Conservation (phyloP, 2,888 invertebrate species). For the Coelogynopora nodosa region DNA sequence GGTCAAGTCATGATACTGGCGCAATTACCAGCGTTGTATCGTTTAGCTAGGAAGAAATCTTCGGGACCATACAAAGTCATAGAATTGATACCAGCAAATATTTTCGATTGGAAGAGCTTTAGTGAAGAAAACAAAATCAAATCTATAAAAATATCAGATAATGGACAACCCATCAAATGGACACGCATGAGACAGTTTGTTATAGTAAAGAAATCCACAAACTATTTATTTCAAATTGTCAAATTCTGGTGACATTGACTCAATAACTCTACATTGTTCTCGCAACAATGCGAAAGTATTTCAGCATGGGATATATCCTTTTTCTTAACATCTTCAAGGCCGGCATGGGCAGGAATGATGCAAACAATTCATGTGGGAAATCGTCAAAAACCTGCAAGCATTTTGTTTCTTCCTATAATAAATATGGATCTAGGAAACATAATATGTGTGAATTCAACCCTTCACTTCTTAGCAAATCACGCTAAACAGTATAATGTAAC, state of each 20-base stretch:
- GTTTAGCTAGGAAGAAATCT: constrained; percentile 1
- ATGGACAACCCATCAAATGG: constrained; percentile 19
- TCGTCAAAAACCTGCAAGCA: background rate
- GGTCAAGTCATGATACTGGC: background rate
- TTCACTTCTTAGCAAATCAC: no score
- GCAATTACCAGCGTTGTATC: constrained; percentile 24
- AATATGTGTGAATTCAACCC: background rate
- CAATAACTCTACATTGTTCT: background rate
- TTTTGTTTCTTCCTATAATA: background rate
- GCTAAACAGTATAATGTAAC: background rate
- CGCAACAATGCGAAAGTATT: background rate
- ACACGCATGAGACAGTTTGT: constrained; percentile 20
- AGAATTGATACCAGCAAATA: constrained; percentile 5
- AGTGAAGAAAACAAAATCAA: constrained; percentile 24
- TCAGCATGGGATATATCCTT: background rate
- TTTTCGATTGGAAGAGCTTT: background rate
- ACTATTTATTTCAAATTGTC: constrained; percentile 27
- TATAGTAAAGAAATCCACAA: constrained; percentile 18
- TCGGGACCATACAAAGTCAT: background rate
- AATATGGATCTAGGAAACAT: background rate
- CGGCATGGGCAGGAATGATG: background rate
- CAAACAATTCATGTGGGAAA: background rate
- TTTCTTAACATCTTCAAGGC: background rate
- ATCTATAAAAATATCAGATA: constrained; percentile 23
- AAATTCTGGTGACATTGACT: constrained; percentile 31